A percentile compares a stretch with the other conserved stretches of the same genome.
Conservation (phyloP, 2,797 vertebrate species). For the Platalea minor region DNA sequence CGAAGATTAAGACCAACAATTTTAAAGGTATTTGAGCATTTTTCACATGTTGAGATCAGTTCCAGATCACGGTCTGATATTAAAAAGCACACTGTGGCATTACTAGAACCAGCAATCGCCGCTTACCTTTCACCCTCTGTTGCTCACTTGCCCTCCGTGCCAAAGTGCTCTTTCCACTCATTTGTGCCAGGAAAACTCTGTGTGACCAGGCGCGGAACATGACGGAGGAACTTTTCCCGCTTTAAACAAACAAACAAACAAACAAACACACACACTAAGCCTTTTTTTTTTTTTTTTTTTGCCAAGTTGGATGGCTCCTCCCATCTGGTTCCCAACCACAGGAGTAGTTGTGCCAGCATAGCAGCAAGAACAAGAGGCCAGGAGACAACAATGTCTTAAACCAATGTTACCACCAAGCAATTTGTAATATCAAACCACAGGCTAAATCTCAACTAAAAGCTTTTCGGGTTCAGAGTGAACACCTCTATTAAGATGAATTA, state of each 20-base stretch:
- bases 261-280: not conserved
- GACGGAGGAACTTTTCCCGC: not conserved
- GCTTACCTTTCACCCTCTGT: slow-evolving; percentile 30
- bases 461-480: slow-evolving; percentile 22
- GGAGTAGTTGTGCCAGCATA: not conserved
- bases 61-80: not conserved
- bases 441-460: slow-evolving; percentile 59
- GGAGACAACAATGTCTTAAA: slow-evolving; percentile 36
- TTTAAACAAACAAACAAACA: slow-evolving; percentile 62
- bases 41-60: not conserved
- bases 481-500: slow-evolving; percentile 56
- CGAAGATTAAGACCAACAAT: not conserved
- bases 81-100: not conserved
- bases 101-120: slow-evolving; percentile 9
- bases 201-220: slow-evolving; percentile 31
- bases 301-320: not conserved
- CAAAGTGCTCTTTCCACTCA: slow-evolving; percentile 30
- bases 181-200: slow-evolving; percentile 4
- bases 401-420: slow-evolving; percentile 40
- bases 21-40: not conserved
- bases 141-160: not conserved
- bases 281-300: not conserved
- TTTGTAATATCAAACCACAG: slow-evolving; percentile 64
- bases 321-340: slow-evolving; percentile 13
- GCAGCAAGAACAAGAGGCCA: slow-evolving; percentile 12